Base-by-base conservation (phyloP, 2,888 invertebrate species). In the Perizoma affinitatum region DNA sequence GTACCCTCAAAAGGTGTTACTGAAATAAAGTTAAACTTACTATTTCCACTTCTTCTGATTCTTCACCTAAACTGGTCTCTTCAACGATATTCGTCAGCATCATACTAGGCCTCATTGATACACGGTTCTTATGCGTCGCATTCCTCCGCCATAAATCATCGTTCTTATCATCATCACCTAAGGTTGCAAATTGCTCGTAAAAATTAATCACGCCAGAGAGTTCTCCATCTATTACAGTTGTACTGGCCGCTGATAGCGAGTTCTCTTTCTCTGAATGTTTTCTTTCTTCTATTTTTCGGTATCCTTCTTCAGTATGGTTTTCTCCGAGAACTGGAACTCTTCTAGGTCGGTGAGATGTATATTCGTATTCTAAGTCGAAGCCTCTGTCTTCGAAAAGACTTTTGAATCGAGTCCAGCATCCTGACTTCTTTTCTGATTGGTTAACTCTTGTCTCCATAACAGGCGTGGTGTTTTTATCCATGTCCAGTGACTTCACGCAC, bases 331-430 rank as follows among this genome's bases (percentile, higher is more conserved):
- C 69, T 48, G 61, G 61, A 1, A 70, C 63, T 6, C 66, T 66
- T 45, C 63, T 58, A 10, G 59, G 49, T 50, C 62, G 63, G 40
- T 70, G 68, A 10, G 65, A 45, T 6, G 71, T 76, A 61, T 86
- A 90, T 74, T 92, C 92, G 61, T 82, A 91, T 59, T 88, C 85
- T 63, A 92, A 79, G 78, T 92, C 91, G 50, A 92, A 92, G 0
- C 92, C 92, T 73, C 90, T 77, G 11, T 84, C 89, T 58, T 91
- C 88, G 58, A 92, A 92, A 8, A 92, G 66, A 52, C 83, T 86
- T 71, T 83, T 89, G 60, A 92, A 87, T 57, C 85, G 83, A 0
- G 84, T 74, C 92, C 92, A 92, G 69, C 92, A 92, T 38, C 89
- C 83, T 67, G 79, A 74, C 42, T 65, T 69, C 7, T 62, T 61